These are phyloP conservation scores for Melinaea menophilus DNA, from an alignment of 2,888 invertebrate species.

Conservation along the genomic window DNA sequence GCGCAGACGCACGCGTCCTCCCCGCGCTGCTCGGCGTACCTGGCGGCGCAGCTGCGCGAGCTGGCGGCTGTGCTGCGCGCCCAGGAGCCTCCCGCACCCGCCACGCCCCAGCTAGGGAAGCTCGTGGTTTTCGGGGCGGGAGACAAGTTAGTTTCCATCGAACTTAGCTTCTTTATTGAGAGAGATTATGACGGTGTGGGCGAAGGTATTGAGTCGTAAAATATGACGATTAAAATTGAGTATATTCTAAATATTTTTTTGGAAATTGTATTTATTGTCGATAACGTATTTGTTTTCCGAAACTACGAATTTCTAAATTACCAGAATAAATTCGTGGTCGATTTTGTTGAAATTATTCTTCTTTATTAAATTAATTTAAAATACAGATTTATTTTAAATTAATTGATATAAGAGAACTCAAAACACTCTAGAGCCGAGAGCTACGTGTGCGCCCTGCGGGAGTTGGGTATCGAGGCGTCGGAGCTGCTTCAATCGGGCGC, in stretches of 20 bases:
- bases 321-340: too few relatives aligned
- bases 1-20: slow-evolving; percentile 89
- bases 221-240: too few relatives aligned
- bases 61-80: slow-evolving; percentile 60
- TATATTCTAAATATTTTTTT: too few relatives aligned
- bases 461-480: slow-evolving; percentile 80
- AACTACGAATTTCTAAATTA: too few relatives aligned
- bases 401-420: not conserved
- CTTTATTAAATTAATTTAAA: too few relatives aligned
- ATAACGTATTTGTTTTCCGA: too few relatives aligned
- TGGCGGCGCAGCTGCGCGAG: slow-evolving; percentile 79
- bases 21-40: slow-evolving; percentile 87
- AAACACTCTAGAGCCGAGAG: slow-evolving; percentile 71
- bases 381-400: too few relatives aligned
- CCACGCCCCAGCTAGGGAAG: slow-evolving; percentile 62
- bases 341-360: too few relatives aligned
- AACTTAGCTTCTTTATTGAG: not conserved
- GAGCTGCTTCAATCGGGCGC: slow-evolving; percentile 56
- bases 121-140: slow-evolving; percentile 73
- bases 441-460: slow-evolving; percentile 82
- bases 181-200: too few relatives aligned
- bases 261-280: too few relatives aligned
- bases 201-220: too few relatives aligned
- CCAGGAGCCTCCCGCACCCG: slow-evolving; percentile 55
- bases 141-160: slow-evolving; percentile 55